phyloP scores from a whole-genome alignment of 37 sponge, comb jelly and placozoan genomes.

The Cladorhizidae sp. region DNA sequence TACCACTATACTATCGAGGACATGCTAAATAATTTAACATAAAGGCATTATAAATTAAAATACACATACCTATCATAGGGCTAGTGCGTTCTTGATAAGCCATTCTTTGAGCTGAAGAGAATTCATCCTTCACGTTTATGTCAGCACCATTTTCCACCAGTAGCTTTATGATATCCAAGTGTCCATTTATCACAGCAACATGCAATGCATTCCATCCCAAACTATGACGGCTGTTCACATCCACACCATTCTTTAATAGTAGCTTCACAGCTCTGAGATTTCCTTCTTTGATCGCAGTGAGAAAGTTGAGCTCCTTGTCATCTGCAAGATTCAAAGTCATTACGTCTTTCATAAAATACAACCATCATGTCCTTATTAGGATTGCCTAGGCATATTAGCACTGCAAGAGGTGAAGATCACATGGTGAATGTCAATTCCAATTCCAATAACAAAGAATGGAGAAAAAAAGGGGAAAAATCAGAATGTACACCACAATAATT shows the following conservation, averaged over 20 bases:
- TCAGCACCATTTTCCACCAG: constrained; percentile 78
- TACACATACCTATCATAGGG: constrained; percentile 25
- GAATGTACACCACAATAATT: too few species aligned
- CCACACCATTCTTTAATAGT: constrained; percentile 54
- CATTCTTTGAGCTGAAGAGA: constrained; percentile 64
- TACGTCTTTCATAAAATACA: too few species aligned
- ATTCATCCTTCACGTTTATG: constrained; percentile 78
- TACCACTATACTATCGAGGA: too few species aligned
- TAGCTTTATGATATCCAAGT: constrained; percentile 34
- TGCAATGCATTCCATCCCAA: constrained; percentile 88
- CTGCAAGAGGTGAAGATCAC: too few species aligned
- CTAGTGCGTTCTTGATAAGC: constrained; percentile 30
- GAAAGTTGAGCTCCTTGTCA: constrained; percentile 33
- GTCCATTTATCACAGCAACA: constrained; percentile 64
- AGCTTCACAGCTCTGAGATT: constrained; percentile 4
- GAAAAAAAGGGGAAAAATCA: too few species aligned
- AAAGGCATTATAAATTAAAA: not conserved
- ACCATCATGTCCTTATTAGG: not conserved
- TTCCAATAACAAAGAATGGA: too few species aligned
- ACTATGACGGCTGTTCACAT: constrained; percentile 76
- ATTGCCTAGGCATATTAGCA: too few species aligned
- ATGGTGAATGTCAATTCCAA: too few species aligned
- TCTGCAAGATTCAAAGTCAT: too few species aligned
- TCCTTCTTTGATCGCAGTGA: constrained; percentile 16
- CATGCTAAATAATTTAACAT: too few species aligned